phyloP scores from a whole-genome alignment of 1,140 invertebrate genomes.

The Cotesia chilonis region DNA sequence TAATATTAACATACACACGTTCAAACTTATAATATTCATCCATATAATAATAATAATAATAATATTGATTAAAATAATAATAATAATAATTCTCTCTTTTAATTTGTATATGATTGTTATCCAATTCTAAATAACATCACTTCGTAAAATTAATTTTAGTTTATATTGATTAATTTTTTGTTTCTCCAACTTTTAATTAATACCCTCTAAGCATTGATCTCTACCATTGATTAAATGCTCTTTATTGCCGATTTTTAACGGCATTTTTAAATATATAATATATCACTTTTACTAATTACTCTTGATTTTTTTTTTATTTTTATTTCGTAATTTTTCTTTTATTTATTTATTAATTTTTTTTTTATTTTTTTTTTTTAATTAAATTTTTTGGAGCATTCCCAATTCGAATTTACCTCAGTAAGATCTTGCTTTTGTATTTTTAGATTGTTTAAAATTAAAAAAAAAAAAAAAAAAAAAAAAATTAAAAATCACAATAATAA shows the following conservation, averaged over 20 bases:
- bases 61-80: too few species aligned
- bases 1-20: conserved; percentile 35
- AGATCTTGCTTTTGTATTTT: background rate
- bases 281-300: conserved; percentile 32
- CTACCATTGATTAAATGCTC: conserved; percentile 63
- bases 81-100: conserved; percentile 27
- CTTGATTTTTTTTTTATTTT: conserved; percentile 16
- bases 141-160: conserved; percentile 43
- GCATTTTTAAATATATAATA: conserved; percentile 28
- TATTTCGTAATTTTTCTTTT: too few species aligned
- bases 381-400: conserved; percentile 7
- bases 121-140: conserved; percentile 52
- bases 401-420: background rate
- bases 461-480: background rate
- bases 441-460: background rate
- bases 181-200: conserved; percentile 46
- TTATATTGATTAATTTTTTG: conserved; percentile 33
- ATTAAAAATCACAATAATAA: background rate
- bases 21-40: conserved; percentile 35
- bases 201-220: conserved; percentile 54
- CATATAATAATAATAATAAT: conserved; percentile 21
- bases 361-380: conserved; percentile 15
- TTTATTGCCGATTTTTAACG: conserved; percentile 49
- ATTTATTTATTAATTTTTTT: conserved; percentile 9
- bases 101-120: conserved; percentile 30